Evolutionary conservation across 2,113 vertebrate species (phyloP), one percentile per base, ranked within the genome.

Genomic region (Corvus moneduloides): DNA sequence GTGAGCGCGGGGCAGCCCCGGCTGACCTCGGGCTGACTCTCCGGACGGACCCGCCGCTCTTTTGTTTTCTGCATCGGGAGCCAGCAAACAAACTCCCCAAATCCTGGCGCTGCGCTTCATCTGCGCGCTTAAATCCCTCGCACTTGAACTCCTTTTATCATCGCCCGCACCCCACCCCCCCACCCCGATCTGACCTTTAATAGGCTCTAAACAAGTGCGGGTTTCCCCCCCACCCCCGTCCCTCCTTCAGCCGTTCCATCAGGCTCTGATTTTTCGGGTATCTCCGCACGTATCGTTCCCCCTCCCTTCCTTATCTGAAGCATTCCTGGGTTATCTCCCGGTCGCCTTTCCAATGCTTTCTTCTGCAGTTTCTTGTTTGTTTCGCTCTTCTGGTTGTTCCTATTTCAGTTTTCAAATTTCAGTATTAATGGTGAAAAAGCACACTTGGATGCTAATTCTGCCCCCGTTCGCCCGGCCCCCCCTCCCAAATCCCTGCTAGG

Each of bases 1-100:
- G 27, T 16, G 54, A 61, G 61, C 46, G 10, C 69, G 9, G 69
- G 54, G 71, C 66, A 63, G 66, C 66, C 54, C 59, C 61, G 71
- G 43, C 51, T 99, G 98, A 99, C 98, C 98, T 97, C 97, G 95
- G 97, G 94, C 97, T 98, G 98, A 98, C 98, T 98, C 97, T 96
- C 96, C 91, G 86, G 97, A 94, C 84, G 91, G 96, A 94, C 87
- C 97, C 84, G 96, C 90, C 84, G 82, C 56, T 88, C 97, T 96
- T 87, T 97, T 98, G 97, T 97, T 96, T 96, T 89, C 89, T 67
- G 76, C 84, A 82, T 73, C 75, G 94, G 94, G 88, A 94, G 90
- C 52, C 54, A 52, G 91, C 95, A 94, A 98, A 97, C 95, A 98
- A 95, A 90, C 89, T 91, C 86, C 90, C 19, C 37, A 59, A 81